Base-by-base conservation (phyloP, 2,888 invertebrate species). In the Caenorhabditis wallacei region DNA sequence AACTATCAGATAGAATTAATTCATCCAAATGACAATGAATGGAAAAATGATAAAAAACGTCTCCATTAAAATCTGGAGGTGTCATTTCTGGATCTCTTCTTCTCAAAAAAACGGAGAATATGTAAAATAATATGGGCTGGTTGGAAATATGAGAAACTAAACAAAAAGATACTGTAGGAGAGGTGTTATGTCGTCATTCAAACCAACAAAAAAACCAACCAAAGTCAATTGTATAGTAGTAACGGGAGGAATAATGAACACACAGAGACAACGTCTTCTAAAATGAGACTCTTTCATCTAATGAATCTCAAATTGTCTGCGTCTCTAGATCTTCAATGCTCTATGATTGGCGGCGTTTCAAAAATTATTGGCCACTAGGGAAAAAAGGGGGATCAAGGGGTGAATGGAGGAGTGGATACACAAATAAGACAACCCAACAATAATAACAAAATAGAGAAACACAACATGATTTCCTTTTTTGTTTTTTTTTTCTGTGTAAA, bases 311-410 rank as follows among this genome's bases (percentile, higher is more conserved):
- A 54, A 22, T 24, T 35, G 46, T 37, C 75, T 66, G 75, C 68
- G 68, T 75, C 75, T 75, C 66, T 75, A 26, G 43, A 51, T 66
- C 75, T 59, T 22, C 4, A n/a, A 24, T 57, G n/a, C 24, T 59
- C 24, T 75, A 20, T 0, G 10, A 2, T 18, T 18, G 18, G 46
- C 22, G 74, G 57, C 76, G 43, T 70, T 69, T 78, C 69, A 70
- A 69, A 78, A 78, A 78, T 78, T 78, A 78, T 78, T 63, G 78
- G 69, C 46, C 78, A 63, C 69, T 69, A 57, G 78, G 78, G 76
- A 48, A 43, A 16, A 43, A 11, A 13, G 13, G 13, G 13, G 13
- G 53, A 68, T 54, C 54, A 57, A 22, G 63, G 63, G 53, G 53
- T 24, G 22, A n/a, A n/a, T 22, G 24, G 7, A 48, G 35, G 66